Conservation (phyloP, 2,113 vertebrate species). For the Pluvialis apricaria region DNA sequence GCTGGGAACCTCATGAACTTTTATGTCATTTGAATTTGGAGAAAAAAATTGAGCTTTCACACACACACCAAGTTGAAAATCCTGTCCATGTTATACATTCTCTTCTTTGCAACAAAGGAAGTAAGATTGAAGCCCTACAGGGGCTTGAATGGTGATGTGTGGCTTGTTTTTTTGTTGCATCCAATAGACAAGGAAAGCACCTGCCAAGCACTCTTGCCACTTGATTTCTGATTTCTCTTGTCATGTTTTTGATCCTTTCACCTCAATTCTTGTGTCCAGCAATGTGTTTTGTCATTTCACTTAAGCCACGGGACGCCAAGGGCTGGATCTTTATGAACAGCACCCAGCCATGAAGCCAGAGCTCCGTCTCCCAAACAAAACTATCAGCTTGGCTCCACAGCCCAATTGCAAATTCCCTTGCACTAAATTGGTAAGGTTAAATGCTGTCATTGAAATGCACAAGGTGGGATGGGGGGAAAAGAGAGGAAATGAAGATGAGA, state of each 20-base stretch:
- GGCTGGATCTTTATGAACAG: background rate
- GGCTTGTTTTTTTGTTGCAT: background rate
- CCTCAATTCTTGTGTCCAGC: background rate
- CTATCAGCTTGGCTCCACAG: background rate
- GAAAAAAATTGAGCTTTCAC: background rate
- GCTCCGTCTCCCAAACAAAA: background rate
- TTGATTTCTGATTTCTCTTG: background rate
- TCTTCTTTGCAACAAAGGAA: background rate
- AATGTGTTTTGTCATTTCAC: background rate
- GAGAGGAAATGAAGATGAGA: background rate
- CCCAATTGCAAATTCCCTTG: background rate
- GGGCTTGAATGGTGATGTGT: background rate
- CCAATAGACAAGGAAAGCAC: background rate
- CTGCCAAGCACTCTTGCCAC: background rate
- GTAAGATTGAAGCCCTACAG: background rate
- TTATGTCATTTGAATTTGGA: constrained; percentile 18
- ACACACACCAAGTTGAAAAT: background rate
- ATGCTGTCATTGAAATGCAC: background rate
- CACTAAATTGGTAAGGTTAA: background rate
- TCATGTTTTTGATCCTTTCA: background rate
- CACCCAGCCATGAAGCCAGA: background rate
- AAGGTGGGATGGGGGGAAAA: background rate
- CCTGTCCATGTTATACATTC: background rate
- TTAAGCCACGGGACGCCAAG: background rate
- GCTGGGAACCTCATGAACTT: constrained; percentile 13